These are phyloP conservation scores for Teleopsis dalmanni DNA, from an alignment of 1,140 invertebrate genomes.

Conservation along the genomic window DNA sequence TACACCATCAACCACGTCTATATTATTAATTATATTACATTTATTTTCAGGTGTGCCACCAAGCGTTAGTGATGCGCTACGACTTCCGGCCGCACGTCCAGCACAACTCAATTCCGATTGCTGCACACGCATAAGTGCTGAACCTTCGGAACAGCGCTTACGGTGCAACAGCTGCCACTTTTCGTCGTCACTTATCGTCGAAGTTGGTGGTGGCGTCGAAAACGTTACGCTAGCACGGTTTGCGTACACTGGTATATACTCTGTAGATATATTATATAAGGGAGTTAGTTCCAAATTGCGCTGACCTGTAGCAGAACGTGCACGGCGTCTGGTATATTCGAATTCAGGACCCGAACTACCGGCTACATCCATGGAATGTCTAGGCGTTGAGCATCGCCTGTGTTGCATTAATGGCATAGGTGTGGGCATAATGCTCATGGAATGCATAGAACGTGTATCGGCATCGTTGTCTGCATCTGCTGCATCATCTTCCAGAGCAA, in stretches of 20 bases:
- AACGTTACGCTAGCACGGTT: slow-evolving; percentile 31
- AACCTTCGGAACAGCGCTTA: slow-evolving; percentile 38
- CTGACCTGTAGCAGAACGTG: slow-evolving; percentile 37
- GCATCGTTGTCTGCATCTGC: slow-evolving; percentile 7
- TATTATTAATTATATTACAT: not conserved
- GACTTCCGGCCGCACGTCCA: slow-evolving; percentile 8
- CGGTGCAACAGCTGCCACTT: slow-evolving; percentile 39
- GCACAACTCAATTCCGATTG: not conserved
- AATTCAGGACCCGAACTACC: slow-evolving; percentile 9
- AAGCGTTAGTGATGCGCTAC: slow-evolving; percentile 15
- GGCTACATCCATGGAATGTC: slow-evolving; percentile 27
- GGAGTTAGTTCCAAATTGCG: slow-evolving; percentile 39
- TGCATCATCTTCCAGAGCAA: slow-evolving; percentile 17
- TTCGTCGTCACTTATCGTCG: slow-evolving; percentile 31
- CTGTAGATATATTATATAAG: slow-evolving; percentile 23
- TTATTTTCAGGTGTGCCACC: not conserved
- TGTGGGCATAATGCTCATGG: slow-evolving; percentile 17
- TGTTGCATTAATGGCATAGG: slow-evolving; percentile 40
- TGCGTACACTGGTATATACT: slow-evolving; percentile 39
- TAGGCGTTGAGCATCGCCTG: slow-evolving; percentile 33
- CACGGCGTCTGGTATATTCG: slow-evolving; percentile 19
- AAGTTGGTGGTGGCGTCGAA: slow-evolving; percentile 30
- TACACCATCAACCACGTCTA: slow-evolving; percentile 1
- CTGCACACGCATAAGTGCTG: slow-evolving; percentile 1
- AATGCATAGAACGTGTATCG: slow-evolving; percentile 22